Conservation (phyloP, 2,888 invertebrate genomes). For the Coelinius sp. region DNA sequence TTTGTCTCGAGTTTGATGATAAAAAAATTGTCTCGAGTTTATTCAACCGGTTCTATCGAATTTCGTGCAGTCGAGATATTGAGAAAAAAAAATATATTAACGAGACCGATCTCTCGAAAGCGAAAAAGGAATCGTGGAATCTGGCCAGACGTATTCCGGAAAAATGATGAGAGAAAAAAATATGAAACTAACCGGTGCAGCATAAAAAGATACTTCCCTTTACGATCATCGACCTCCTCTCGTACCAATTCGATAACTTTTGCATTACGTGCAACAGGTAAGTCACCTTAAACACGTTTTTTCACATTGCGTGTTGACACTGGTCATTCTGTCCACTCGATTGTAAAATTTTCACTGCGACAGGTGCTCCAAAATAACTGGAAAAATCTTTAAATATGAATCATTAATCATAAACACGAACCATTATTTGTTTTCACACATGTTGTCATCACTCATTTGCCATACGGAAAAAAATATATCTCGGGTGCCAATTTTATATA, state of each 20-base stretch:
- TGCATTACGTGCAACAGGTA: constrained; percentile 8
- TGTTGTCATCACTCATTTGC: too few relatives aligned
- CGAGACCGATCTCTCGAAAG: too few relatives aligned
- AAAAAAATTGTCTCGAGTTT: neutral
- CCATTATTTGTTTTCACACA: neutral
- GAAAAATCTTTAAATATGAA: neutral
- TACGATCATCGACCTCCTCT: neutral
- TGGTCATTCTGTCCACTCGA: constrained; percentile 1
- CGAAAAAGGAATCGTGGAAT: too few relatives aligned
- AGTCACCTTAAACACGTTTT: neutral
- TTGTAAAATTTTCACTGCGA: neutral
- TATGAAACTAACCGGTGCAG: neutral
- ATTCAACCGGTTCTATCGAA: neutral
- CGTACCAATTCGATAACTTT: neutral
- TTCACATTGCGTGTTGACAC: neutral
- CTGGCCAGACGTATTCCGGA: too few relatives aligned
- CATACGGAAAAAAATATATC: too few relatives aligned
- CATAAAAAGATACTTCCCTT: neutral
- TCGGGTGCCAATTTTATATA: too few relatives aligned
- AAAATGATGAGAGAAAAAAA: neutral
- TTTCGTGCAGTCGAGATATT: neutral
- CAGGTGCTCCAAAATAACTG: neutral
- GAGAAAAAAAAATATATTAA: neutral
- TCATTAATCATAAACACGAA: too few relatives aligned
- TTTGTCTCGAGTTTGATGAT: too few relatives aligned